These are phyloP conservation scores for Poeciliopsis occidentalis DNA, from an alignment of 2,113 vertebrate genomes.

Conservation along the genomic window DNA sequence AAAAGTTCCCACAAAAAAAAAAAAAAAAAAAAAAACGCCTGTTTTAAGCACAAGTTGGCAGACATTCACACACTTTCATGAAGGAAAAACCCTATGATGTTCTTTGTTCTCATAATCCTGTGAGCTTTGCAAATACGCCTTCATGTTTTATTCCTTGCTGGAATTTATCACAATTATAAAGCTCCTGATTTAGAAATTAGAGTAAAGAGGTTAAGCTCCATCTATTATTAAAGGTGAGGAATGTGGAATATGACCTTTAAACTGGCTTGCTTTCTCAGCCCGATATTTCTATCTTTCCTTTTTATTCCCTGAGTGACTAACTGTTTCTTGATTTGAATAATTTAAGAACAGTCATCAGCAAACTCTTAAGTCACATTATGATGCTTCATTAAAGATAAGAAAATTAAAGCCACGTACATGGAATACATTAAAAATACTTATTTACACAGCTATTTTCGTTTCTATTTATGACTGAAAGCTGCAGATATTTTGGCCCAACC, in stretches of 20 bases:
- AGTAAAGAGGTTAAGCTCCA: not conserved
- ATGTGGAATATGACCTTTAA: not conserved
- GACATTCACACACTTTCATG: not conserved
- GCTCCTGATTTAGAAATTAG: not conserved
- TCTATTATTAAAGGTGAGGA: not conserved
- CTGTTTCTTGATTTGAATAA: not conserved
- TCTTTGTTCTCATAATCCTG: not conserved
- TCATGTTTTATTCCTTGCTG: slow-evolving; percentile 1
- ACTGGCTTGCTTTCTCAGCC: not conserved
- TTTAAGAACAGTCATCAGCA: not conserved
- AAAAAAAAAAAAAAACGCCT: too few species aligned
- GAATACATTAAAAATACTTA: not conserved
- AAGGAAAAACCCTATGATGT: not conserved
- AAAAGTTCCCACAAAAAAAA: too few species aligned
- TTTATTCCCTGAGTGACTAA: too few species aligned
- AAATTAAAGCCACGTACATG: not conserved
- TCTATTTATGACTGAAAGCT: not conserved
- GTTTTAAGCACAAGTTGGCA: not conserved
- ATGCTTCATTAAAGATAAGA: not conserved
- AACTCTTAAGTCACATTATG: not conserved
- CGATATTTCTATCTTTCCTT: too few species aligned
- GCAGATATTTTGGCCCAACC: not conserved
- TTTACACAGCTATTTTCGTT: not conserved
- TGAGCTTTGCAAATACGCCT: not conserved
- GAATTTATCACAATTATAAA: not conserved